Evolutionary conservation across 2,113 vertebrate species (phyloP).

Genomic region (Agelaius tricolor): DNA sequence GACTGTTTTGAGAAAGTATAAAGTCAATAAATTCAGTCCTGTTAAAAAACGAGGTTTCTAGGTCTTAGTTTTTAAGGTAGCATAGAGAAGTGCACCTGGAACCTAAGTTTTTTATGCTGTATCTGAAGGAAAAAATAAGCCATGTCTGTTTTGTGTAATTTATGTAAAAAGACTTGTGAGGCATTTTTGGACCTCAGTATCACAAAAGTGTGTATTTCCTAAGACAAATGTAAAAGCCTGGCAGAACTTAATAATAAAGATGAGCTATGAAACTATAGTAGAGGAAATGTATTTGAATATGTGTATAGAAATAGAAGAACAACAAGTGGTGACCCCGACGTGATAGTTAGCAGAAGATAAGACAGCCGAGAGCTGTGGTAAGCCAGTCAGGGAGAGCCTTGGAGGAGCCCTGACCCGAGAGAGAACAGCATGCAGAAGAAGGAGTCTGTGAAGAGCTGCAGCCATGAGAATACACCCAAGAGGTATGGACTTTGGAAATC

Average conservation of each 20-base stretch:
- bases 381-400: too few species aligned
- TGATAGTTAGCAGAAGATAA: too few species aligned
- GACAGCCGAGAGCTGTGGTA: too few species aligned
- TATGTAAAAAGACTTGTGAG: not conserved
- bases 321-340: too few species aligned
- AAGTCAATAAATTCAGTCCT: not conserved
- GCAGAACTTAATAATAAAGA: not conserved
- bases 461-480: too few species aligned
- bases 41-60: not conserved
- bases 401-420: too few species aligned
- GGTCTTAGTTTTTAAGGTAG: not conserved
- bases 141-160: not conserved
- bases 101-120: not conserved
- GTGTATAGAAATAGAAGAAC: too few species aligned
- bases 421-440: too few species aligned
- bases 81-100: not conserved
- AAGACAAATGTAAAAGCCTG: not conserved
- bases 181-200: not conserved
- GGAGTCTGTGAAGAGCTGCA: too few species aligned
- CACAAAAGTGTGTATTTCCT: not conserved
- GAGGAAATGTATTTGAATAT: too few species aligned
- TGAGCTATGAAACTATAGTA: not conserved
- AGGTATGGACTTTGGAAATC: too few species aligned
- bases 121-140: not conserved
- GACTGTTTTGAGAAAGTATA: not conserved